Base-by-base conservation (phyloP, 2,113 vertebrate species). In the Abramis brama region DNA sequence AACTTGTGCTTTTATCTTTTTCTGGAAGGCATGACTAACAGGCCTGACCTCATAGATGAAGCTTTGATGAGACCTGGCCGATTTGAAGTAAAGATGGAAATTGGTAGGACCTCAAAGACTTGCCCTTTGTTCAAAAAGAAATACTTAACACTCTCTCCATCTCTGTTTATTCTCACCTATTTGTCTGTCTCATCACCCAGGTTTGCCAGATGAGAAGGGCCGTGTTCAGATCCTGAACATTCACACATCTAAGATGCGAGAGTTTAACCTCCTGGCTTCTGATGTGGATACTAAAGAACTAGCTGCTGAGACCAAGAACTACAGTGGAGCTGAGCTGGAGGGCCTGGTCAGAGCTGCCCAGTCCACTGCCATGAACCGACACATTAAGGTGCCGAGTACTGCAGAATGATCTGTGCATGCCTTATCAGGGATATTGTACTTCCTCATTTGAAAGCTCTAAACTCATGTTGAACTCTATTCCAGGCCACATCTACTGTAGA, bases 21-120 rank as follows among this genome's bases (percentile, higher is more conserved):
- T 71, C 85, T 83, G 60, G 5, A 88, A 99, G 98, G 98, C 83
- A 99, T 99, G 98, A 99, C 98, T 88, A 99, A 99, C 93, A 96
- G 98, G 88, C 98, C 98, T 27, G 98, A 99, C 93, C 95, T 99
- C 93, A 99, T 99, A 60, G 98, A 99, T 66, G 98, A 99, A 7
- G 98, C 98, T 88, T 95, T 99, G 86, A 96, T 99, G 95, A 96
- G 98, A 92, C 98, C 98, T 0, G 98, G 98, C 82, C 96, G 98
- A 82, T 95, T 99, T 93, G 98, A 99, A 91, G 98, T 99, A 89
- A 99, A 99, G 86, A 99, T 99, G 98, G 98, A 99, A 93, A 99
- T 99, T 3, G 96, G 98, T 99, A 93, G 94, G 94, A 87, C 19
- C 8, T 17, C 8, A 10, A 79, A 45, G 60, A 33, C 27, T 39